Evolutionary conservation across 2,113 vertebrate species (phyloP).

Genomic region (Neotoma lepida): DNA sequence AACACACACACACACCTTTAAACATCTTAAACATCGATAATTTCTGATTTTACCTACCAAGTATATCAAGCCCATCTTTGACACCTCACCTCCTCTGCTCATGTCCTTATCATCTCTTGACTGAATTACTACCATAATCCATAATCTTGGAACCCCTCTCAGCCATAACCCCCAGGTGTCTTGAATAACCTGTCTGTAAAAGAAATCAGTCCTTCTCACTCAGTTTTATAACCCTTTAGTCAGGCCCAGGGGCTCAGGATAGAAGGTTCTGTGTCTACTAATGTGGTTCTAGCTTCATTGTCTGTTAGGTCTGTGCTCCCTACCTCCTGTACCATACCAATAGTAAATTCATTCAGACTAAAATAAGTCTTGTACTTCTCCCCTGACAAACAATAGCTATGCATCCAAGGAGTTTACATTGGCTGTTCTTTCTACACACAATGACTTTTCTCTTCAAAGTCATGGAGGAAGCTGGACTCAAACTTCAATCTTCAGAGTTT

Average conservation of each 20-base stretch:
- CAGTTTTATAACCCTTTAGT: background rate
- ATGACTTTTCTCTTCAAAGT: constrained; percentile 27
- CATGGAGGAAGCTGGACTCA: background rate
- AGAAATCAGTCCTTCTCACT: background rate
- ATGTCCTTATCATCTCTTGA: background rate
- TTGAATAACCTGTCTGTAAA: background rate
- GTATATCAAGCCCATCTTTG: background rate
- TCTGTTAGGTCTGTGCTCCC: background rate
- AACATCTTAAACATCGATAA: constrained; percentile 9
- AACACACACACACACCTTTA: background rate
- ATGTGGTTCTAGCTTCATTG: background rate
- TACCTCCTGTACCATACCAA: background rate
- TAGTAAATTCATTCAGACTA: background rate
- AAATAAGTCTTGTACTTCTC: background rate
- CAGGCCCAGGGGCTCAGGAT: background rate
- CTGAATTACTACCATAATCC: background rate
- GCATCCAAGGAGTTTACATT: background rate
- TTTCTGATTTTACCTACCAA: constrained; percentile 1
- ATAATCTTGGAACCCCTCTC: background rate
- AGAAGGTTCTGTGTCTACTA: background rate
- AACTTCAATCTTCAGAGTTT: constrained; percentile 38
- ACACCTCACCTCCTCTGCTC: background rate
- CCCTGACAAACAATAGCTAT: background rate
- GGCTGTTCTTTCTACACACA: background rate
- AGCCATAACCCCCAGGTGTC: background rate